These are phyloP conservation scores for Drepana arcuata DNA, from an alignment of 1,140 invertebrate species.

Conservation along the genomic window DNA sequence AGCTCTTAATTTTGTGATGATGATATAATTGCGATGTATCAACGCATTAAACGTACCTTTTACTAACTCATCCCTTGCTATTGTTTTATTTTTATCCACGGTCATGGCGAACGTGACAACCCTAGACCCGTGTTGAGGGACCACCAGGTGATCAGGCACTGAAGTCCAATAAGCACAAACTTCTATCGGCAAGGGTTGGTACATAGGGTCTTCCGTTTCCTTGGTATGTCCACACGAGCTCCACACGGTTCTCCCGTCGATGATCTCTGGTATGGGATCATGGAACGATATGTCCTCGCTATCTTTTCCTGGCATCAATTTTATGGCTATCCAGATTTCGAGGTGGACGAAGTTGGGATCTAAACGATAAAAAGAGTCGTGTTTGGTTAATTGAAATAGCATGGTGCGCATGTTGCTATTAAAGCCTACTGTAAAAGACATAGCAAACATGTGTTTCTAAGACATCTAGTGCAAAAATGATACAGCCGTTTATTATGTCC, in stretches of 20 bases:
- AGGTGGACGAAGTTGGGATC: slow-evolving; percentile 54
- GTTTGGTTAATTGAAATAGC: too few species aligned
- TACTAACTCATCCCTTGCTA: slow-evolving; percentile 67
- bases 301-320: slow-evolving; percentile 44
- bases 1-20: too few species aligned
- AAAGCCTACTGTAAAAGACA: too few species aligned
- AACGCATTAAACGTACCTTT: slow-evolving; percentile 47
- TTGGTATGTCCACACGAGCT: slow-evolving; percentile 55
- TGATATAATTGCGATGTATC: too few species aligned
- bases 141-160: slow-evolving; percentile 63
- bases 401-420: too few species aligned
- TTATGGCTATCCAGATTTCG: slow-evolving; percentile 61
- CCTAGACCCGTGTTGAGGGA: slow-evolving; percentile 44
- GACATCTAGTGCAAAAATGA: too few species aligned
- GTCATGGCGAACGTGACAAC: slow-evolving; percentile 71
- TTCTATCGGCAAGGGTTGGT: slow-evolving; percentile 53
- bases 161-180: slow-evolving; percentile 67
- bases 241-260: slow-evolving; percentile 47
- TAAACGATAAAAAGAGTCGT: too few species aligned
- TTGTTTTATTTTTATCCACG: slow-evolving; percentile 60
- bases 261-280: slow-evolving; percentile 37
- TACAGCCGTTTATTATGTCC: too few species aligned
- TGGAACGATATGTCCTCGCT: slow-evolving; percentile 57
- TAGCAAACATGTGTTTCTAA: too few species aligned
- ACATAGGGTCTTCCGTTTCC: slow-evolving; percentile 49